Base-by-base conservation (phyloP, 30 jellyfish, hydroid and myxozoan species). In the Clytia hemisphaerica region DNA sequence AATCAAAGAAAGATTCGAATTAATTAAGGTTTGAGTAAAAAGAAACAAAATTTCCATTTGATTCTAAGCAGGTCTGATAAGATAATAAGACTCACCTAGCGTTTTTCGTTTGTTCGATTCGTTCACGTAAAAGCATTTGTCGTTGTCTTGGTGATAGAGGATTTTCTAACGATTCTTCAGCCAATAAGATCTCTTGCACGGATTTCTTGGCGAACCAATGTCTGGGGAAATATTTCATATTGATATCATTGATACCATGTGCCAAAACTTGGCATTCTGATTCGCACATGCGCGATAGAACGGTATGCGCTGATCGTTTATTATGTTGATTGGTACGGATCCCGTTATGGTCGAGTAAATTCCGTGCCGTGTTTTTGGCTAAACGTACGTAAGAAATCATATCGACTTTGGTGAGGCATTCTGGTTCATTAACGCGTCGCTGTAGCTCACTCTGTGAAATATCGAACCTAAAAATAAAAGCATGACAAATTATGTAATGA, bases 371-470 rank as follows among this genome's bases (percentile, higher is more conserved):
- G 26, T 66, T 87, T 53, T 87, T 87, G 24, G 96, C 96, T 0
- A 87, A 66, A 32, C 96, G 81, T 49, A 87, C 72, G 34, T 87
- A 87, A 4, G 96, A 78, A 28, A 87, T 87, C 96, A 87, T 77
- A 47, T 87, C 96, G 31, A 87, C 96, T 61, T 87, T 87, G 71
- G 90, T 87, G 72, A 87, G 45, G 53, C 76, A 80, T 57, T 87
- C 96, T 7, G 96, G 96, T 26, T 79, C 75, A 37, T 55, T 67
- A 5, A 65, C 92, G 30, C 96, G 67, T 32, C 96, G 83, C 27
- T 50, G 27, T 6, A 87, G 82, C 51, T 87, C 96, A 29, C 69
- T 82, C 38, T 67, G 83, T 0, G 88, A 50, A 16, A 87, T 75
- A 16, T 78, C 84, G 67, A 78, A 87, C 78, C 96, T 87, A 48